Conservation (phyloP, 2,797 vertebrate genomes). For the Ctenosaura bakeri region DNA sequence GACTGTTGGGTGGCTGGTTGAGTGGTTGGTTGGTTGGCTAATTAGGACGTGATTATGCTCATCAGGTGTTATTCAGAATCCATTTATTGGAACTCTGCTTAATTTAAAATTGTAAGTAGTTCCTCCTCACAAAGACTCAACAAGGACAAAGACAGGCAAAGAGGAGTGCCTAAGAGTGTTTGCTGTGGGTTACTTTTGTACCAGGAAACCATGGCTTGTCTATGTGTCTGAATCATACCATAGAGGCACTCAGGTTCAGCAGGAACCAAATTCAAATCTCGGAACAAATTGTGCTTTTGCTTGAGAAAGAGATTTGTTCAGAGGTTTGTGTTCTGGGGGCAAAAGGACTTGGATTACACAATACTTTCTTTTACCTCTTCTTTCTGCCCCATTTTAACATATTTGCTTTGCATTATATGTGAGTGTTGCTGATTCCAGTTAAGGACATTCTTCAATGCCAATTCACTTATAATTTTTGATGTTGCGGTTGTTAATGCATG, state of each 20-base stretch:
- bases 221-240: background rate
- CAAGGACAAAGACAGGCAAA: background rate
- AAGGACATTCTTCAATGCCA: too few relatives aligned
- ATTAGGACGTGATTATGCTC: too few relatives aligned
- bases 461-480: background rate
- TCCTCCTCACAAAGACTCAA: background rate
- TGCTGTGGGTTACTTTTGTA: background rate
- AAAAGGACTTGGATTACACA: background rate
- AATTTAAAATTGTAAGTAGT: background rate
- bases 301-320: background rate
- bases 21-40: too few relatives aligned
- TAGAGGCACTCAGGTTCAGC: background rate
- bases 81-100: background rate
- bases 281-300: background rate
- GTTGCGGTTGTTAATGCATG: background rate
- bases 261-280: background rate
- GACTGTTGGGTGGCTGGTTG: too few relatives aligned
- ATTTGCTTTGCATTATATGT: background rate
- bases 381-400: background rate
- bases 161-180: background rate
- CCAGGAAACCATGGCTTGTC: background rate
- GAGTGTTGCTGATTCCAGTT: background rate
- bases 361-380: background rate
- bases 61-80: background rate
- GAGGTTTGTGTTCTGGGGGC: background rate